Evolutionary conservation across 2,888 invertebrate species (phyloP).

Genomic region (Tenthredo amoena): DNA sequence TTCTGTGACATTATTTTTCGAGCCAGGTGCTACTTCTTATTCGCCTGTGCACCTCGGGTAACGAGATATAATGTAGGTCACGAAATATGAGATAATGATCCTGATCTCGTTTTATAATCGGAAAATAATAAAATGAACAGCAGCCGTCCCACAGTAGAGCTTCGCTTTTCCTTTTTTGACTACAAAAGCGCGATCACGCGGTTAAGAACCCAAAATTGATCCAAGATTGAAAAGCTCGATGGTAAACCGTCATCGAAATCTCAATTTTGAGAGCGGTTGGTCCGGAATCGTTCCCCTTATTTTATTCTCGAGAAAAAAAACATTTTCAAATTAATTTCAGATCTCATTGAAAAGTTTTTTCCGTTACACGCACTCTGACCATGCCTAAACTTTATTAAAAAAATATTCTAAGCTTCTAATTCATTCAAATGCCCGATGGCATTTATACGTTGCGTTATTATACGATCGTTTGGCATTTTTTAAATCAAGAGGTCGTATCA

Average conservation of each 20-base stretch:
- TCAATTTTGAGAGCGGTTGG: too few relatives aligned
- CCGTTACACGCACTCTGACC: neutral
- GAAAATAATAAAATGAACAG: neutral
- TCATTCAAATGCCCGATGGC: too few relatives aligned
- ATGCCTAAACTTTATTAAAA: neutral
- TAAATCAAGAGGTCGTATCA: too few relatives aligned
- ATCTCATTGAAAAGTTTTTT: too few relatives aligned
- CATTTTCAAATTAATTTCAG: too few relatives aligned
- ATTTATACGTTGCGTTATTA: too few relatives aligned
- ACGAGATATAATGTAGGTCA: neutral
- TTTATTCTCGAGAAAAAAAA: too few relatives aligned
- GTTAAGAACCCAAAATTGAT: neutral
- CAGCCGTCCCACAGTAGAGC: neutral
- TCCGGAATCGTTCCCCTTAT: too few relatives aligned
- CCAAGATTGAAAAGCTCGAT: neutral
- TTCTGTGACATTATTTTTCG: neutral
- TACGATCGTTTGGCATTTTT: too few relatives aligned
- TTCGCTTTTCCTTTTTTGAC: neutral
- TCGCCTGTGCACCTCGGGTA: neutral
- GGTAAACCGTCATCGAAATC: too few relatives aligned
- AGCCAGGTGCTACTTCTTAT: neutral
- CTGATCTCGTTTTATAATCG: neutral
- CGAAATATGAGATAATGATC: neutral
- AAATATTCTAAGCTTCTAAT: too few relatives aligned
- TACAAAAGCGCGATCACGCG: neutral